Evolutionary conservation across 2,888 invertebrate species (phyloP).

Genomic region (Pristionchus exspectatus): DNA sequence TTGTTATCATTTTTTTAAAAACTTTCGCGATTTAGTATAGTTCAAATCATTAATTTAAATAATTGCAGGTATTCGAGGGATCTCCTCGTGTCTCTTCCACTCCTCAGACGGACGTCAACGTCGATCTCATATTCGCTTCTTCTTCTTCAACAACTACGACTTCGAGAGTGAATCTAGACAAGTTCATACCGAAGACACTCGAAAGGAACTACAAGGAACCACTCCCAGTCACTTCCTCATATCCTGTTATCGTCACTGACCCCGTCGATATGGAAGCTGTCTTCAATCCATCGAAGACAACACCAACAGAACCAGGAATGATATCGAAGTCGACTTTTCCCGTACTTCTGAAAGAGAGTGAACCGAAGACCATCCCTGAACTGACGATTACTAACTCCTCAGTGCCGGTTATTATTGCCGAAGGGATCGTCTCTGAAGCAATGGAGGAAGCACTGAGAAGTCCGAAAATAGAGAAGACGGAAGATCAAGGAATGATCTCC

Average conservation of each 20-base stretch:
- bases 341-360: background rate
- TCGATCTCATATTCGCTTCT: background rate
- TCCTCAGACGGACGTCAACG: background rate
- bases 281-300: constrained; percentile 13
- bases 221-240: background rate
- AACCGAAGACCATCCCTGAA: background rate
- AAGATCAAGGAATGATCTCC: constrained; percentile 10
- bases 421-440: constrained; percentile 1
- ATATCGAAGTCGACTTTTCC: background rate
- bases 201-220: constrained; percentile 23
- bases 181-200: background rate
- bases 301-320: background rate
- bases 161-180: constrained; percentile 28
- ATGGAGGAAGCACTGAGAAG: constrained; percentile 18
- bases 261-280: constrained; percentile 24
- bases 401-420: background rate
- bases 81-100: background rate
- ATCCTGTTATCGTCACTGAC: background rate
- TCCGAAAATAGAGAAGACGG: background rate
- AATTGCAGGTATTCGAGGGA: constrained; percentile 21
- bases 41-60: background rate
- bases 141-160: background rate
- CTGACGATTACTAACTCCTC: constrained; percentile 28
- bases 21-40: background rate
- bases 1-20: background rate